These are phyloP conservation scores for Syrrhaptes paradoxus DNA, from an alignment of 2,113 vertebrate species.

Conservation along the genomic window DNA sequence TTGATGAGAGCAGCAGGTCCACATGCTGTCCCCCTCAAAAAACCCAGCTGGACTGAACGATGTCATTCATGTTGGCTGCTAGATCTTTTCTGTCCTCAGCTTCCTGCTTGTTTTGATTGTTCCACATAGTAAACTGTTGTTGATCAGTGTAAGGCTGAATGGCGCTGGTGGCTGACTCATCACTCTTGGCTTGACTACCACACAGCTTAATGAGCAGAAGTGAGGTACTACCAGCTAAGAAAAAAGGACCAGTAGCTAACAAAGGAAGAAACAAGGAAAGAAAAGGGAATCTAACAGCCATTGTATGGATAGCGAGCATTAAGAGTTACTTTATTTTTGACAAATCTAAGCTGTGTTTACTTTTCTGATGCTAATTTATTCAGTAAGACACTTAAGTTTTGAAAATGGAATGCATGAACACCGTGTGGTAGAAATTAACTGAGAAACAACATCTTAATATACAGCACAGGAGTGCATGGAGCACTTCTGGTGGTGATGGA, in stretches of 20 bases:
- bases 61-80: rapidly evolving
- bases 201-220: neutral
- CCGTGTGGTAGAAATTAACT: neutral
- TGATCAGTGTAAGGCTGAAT: neutral
- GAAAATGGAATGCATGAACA: neutral
- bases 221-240: neutral
- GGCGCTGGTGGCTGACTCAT: neutral
- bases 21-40: neutral
- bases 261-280: neutral
- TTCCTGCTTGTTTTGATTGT: neutral
- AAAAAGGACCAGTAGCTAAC: neutral
- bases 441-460: neutral
- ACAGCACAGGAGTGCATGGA: neutral
- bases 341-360: neutral
- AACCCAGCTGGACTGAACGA: neutral
- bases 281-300: neutral
- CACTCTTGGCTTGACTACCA: neutral
- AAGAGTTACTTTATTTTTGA: neutral
- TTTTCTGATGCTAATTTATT: neutral
- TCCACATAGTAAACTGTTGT: neutral
- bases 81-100: neutral
- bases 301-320: neutral
- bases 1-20: neutral
- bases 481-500: neutral
- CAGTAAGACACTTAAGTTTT: neutral